Evolutionary conservation across 2,113 vertebrate species (phyloP), one percentile per base, ranked within the genome.

Genomic region (Mesoclemmys tuberculata): DNA sequence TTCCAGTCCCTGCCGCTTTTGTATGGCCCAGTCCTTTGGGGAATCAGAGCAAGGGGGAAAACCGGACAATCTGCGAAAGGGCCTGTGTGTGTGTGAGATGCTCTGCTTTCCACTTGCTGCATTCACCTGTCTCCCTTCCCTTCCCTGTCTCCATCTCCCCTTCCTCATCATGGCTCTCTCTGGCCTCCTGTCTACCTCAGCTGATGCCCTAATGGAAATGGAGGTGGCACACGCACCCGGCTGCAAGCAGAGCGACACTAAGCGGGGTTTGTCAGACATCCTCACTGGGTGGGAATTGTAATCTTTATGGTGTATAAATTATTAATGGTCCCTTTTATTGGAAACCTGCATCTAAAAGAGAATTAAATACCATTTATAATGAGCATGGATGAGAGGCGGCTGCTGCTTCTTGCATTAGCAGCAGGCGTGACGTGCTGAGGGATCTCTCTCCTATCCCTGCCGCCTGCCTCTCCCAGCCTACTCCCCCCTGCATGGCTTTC

Each of bases 291-390:
- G 75, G 82, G 51, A 96, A 85, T 90, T 96, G 80, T 89, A 85
- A 58, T 64, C 77, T 91, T 96, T 92, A 94, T 90, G 96, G 95
- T 85, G 88, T 95, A 92, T 98, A 98, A 97, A 95, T 97, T 97
- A 96, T 97, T 96, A 95, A 97, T 93, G 88, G 71, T 84, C 55
- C 87, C 54, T 95, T 95, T 96, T 95, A 94, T 79, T 87, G 90
- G 95, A 93, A 94, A 93, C 82, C 56, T 0, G 1, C 64, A 14
- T 78, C 49, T 90, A 97, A 96, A 97, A 85, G 79, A 94, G 85
- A 96, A 97, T 97, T 97, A 97, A 98, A 98, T 92, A 49, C 93
- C 83, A 80, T 97, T 93, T 85, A 85, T 96, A 96, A 96, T 82
- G 87, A 90, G 81, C 96, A 88, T 3, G 86, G 71, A 49, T 35